These are phyloP conservation scores for Halcyon badia DNA, from an alignment of 2,797 vertebrate species.

Conservation along the genomic window DNA sequence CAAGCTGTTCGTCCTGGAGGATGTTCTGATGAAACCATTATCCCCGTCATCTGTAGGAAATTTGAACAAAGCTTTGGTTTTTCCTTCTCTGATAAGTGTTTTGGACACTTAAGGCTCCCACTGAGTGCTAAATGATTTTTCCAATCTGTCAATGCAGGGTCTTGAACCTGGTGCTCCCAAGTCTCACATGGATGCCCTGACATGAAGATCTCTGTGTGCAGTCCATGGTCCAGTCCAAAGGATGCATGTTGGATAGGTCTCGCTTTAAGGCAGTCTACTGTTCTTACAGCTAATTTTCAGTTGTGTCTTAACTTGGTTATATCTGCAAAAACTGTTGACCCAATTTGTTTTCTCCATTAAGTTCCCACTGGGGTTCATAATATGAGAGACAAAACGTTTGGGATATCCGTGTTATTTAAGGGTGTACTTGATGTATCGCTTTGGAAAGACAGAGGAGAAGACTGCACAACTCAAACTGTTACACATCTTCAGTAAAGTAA, in stretches of 20 bases:
- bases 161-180: neutral
- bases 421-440: neutral
- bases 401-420: neutral
- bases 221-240: neutral
- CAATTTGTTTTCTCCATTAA: neutral
- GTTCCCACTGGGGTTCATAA: neutral
- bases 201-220: neutral
- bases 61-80: neutral
- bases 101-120: neutral
- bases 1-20: neutral
- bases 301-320: neutral
- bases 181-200: neutral
- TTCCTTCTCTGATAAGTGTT: neutral
- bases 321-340: neutral
- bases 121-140: neutral
- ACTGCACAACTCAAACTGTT: neutral
- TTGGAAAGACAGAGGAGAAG: neutral
- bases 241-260: neutral
- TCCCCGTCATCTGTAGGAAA: neutral
- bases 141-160: neutral
- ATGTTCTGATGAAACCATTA: neutral
- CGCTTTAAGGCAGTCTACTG: neutral
- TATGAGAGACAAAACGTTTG: neutral
- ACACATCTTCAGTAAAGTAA: neutral
- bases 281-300: neutral